A percentile compares a stretch with the other conserved stretches of the same genome.
phyloP scores from a whole-genome alignment of 2,888 invertebrate genomes.

The Erebia aethiops region DNA sequence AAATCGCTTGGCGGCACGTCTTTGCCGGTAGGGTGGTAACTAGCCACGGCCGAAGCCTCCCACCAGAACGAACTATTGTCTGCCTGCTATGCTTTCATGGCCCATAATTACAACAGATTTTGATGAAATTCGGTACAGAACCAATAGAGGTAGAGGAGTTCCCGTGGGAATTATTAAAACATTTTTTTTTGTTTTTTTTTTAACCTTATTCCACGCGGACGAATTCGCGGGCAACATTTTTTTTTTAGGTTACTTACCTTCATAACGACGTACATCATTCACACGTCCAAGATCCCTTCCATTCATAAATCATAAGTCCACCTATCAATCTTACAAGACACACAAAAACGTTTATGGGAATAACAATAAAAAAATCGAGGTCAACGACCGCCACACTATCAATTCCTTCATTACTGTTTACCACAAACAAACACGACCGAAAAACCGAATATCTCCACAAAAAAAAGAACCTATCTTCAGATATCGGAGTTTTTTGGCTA shows the following conservation, averaged over 20 bases:
- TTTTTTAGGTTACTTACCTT: too few species aligned
- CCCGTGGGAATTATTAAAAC: too few species aligned
- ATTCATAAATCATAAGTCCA: constrained; percentile 7
- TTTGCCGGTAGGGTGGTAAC: too few species aligned
- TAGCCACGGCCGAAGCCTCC: too few species aligned
- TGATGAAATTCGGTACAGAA: too few species aligned
- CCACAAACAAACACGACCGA: constrained; percentile 69
- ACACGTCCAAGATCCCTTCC: neutral
- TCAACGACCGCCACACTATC: constrained; percentile 64
- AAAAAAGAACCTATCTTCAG: constrained; percentile 57
- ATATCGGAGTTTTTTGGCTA: constrained; percentile 67
- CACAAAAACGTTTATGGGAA: constrained; percentile 31
- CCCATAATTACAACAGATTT: too few species aligned
- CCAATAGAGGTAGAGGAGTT: neutral
- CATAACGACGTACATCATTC: neutral
- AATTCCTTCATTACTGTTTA: constrained; percentile 74
- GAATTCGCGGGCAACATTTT: too few species aligned
- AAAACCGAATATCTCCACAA: constrained; percentile 70
- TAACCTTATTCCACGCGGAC: too few species aligned
- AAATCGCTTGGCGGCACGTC: too few species aligned
- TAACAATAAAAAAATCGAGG: constrained; percentile 49
- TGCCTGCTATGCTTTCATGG: too few species aligned
- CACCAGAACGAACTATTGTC: too few species aligned
- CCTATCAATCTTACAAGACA: constrained; percentile 19
- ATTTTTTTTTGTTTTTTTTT: too few species aligned